Conservation (phyloP, 2,888 invertebrate species). For the Achlya flavicornis region DNA sequence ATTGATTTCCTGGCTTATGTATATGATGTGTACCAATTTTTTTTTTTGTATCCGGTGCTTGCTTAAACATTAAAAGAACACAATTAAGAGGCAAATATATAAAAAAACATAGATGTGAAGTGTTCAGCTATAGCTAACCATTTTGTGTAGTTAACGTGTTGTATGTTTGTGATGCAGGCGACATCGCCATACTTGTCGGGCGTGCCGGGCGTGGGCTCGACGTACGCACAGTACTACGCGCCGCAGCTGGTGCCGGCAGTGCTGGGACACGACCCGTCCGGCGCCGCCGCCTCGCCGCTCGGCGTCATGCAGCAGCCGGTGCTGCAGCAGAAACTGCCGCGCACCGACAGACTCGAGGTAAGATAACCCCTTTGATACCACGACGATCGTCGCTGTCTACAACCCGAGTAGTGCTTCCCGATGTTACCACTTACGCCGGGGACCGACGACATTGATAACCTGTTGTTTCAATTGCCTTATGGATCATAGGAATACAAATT, state of each 20-base stretch:
- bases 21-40: not conserved
- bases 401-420: slow-evolving; percentile 65
- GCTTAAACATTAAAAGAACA: not conserved
- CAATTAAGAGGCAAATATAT: not conserved
- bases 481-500: slow-evolving; percentile 6
- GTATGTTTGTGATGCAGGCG: slow-evolving; percentile 83
- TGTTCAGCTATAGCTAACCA: not conserved
- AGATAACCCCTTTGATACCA: slow-evolving; percentile 63
- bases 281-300: slow-evolving; percentile 89
- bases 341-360: slow-evolving; percentile 98
- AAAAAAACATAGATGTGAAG: not conserved
- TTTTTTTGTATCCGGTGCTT: not conserved
- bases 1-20: not conserved
- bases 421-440: slow-evolving; percentile 63
- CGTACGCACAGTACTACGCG: slow-evolving; percentile 95
- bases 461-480: not conserved
- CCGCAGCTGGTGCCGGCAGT: slow-evolving; percentile 95
- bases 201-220: slow-evolving; percentile 94
- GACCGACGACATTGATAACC: slow-evolving; percentile 51
- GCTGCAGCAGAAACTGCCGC: slow-evolving; percentile 96
- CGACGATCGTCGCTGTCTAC: slow-evolving; percentile 42
- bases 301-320: slow-evolving; percentile 94
- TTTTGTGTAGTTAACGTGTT: not conserved
- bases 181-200: slow-evolving; percentile 96
- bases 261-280: slow-evolving; percentile 93